Conservation (phyloP, 2,113 vertebrate genomes). For the Herpailurus yagouaroundi region DNA sequence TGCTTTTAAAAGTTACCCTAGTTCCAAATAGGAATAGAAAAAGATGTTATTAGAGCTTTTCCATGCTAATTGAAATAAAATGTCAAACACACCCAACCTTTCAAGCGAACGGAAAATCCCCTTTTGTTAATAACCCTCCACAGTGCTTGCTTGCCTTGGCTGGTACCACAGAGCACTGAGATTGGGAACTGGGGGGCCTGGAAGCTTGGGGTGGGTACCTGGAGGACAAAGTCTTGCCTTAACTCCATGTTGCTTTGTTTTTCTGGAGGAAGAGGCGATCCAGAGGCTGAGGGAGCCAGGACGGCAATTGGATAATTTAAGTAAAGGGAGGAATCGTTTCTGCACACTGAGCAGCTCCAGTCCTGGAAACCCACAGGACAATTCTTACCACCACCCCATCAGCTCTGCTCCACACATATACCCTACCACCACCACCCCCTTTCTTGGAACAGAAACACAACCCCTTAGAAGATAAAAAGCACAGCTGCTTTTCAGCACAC, state of each 20-base stretch:
- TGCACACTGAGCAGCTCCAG: neutral
- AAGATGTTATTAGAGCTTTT: conserved; percentile 38
- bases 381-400: neutral
- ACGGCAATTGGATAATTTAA: neutral
- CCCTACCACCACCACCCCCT: fast-evolving
- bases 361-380: neutral
- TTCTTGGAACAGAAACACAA: conserved; percentile 6
- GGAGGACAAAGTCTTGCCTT: neutral
- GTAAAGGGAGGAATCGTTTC: neutral
- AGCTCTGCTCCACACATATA: neutral
- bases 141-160: neutral
- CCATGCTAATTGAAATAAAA: conserved; percentile 53
- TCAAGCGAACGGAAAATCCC: conserved; percentile 6
- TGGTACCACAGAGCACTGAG: neutral
- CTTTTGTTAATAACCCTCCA: conserved; percentile 24
- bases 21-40: conserved; percentile 12
- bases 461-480: conserved; percentile 19
- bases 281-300: neutral
- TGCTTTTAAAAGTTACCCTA: neutral
- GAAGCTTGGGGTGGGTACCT: neutral
- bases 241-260: neutral
- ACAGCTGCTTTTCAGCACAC: conserved; percentile 41
- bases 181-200: neutral
- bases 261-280: neutral
- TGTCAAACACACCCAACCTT: conserved; percentile 37